Evolutionary conservation across 2,888 invertebrate species (phyloP).

Genomic region (Hermaeophaga mercurialis): DNA sequence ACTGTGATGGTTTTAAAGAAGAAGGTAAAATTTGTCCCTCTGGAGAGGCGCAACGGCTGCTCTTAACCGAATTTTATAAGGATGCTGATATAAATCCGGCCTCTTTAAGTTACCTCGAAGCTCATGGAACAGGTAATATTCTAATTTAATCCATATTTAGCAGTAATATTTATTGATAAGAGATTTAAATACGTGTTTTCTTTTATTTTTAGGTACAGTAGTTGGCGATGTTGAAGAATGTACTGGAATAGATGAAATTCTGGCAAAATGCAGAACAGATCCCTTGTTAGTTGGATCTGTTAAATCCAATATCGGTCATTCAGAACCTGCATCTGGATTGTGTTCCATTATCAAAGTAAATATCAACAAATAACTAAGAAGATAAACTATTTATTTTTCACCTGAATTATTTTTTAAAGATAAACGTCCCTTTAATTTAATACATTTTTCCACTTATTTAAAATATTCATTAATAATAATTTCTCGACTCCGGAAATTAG

Average conservation of each 20-base stretch:
- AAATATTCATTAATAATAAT: too few relatives aligned
- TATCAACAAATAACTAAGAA: slow-evolving; percentile 50
- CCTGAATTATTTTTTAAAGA: too few relatives aligned
- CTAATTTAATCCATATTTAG: too few relatives aligned
- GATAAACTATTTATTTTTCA: too few relatives aligned
- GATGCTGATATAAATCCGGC: slow-evolving; percentile 73
- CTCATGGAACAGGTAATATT: slow-evolving; percentile 83
- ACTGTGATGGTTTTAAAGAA: slow-evolving; percentile 53
- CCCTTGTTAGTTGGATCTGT: slow-evolving; percentile 86
- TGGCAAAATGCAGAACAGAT: slow-evolving; percentile 72
- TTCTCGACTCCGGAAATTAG: too few relatives aligned
- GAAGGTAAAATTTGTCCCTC: slow-evolving; percentile 54
- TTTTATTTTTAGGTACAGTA: slow-evolving; percentile 40
- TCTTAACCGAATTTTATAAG: slow-evolving; percentile 67
- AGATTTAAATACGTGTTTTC: too few relatives aligned
- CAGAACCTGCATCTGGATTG: slow-evolving; percentile 83
- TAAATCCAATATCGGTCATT: slow-evolving; percentile 92
- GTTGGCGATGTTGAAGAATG: slow-evolving; percentile 92
- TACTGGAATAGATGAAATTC: slow-evolving; percentile 77
- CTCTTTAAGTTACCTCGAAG: slow-evolving; percentile 78
- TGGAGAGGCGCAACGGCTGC: slow-evolving; percentile 61
- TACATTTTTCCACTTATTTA: not conserved
- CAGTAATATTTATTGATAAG: too few relatives aligned
- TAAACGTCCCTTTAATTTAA: too few relatives aligned
- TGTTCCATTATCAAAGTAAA: slow-evolving; percentile 64